phyloP scores from a whole-genome alignment of 2,113 vertebrate species.

The Castor canadensis region DNA sequence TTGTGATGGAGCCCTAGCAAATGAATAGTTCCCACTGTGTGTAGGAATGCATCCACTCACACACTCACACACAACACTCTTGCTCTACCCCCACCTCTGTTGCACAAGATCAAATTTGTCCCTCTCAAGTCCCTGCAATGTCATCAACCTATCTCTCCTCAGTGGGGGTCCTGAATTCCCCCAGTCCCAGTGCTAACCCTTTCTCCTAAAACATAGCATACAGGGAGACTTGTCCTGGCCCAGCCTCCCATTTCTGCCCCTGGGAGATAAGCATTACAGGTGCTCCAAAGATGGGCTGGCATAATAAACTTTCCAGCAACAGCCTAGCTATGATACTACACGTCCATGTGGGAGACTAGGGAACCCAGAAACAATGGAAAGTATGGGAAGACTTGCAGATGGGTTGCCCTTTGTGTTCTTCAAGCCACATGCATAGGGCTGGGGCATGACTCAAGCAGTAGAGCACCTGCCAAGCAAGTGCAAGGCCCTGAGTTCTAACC shows the following conservation, averaged over 20 bases:
- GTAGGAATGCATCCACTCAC: neutral
- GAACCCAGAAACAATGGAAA: neutral
- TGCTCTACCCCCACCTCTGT: neutral
- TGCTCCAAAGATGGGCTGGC: neutral
- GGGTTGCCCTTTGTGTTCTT: too few relatives aligned
- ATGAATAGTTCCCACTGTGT: neutral
- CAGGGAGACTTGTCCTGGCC: too few relatives aligned
- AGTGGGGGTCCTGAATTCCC: slow-evolving; percentile 67
- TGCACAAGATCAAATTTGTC: neutral
- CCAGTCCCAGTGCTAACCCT: slow-evolving; percentile 83
- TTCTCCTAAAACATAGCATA: slow-evolving; percentile 78
- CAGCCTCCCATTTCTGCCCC: neutral
- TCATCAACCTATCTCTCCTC: slow-evolving; percentile 44
- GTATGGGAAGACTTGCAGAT: neutral
- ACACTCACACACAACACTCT: neutral
- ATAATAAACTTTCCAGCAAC: too few relatives aligned
- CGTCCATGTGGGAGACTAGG: too few relatives aligned
- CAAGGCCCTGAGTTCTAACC: too few relatives aligned
- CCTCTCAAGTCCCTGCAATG: slow-evolving; percentile 65
- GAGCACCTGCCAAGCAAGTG: too few relatives aligned
- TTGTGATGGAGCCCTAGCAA: neutral
- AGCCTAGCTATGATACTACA: too few relatives aligned
- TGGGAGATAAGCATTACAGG: neutral
- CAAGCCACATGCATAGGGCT: too few relatives aligned
- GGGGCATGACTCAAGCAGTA: too few relatives aligned